Evolutionary conservation across 37 sponge, comb jelly and placozoan species (phyloP), one percentile per base, ranked within the genome.

Genomic region (Hormiphora californensis): DNA sequence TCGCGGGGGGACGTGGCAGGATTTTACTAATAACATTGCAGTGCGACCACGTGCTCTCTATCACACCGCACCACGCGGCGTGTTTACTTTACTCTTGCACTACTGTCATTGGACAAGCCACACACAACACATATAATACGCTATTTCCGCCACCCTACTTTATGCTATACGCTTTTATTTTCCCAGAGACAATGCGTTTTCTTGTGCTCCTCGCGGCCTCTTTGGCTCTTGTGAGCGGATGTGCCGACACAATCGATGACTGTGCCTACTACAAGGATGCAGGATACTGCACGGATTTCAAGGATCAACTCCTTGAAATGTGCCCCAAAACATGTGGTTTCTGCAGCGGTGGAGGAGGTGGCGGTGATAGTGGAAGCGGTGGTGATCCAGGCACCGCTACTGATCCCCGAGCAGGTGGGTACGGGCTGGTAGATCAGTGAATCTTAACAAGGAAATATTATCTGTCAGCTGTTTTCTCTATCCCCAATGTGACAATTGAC

Each of bases 191-290:
- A 19, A 57, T 57, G 61, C n/a, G 61, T 23, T 23, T 23, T 23
- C 27, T 57, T 5, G 61, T 57, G 61, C 61, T 57, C 30, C 27
- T 57, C 23, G 53, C 53, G 9, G 53, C 53, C 9, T 23, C 27
- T 21, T 30, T 57, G 4, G 61, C 61, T 21, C 61, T 57, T 23
- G 61, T 57, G n/a, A 21, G 61, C 3, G 61, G 61, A 57, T 57
- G 61, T 30, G n/a, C 61, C 23, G 61, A 57, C 61, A 57, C 61
- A 23, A 57, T 23, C 61, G 23, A 23, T 4, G 61, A 57, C n/a
- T 57, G 61, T 12, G n/a, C 17, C 61, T 57, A 57, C 61, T 57
- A 57, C 61, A 57, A 57, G 27, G 61, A 57, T 23, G 61, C 61
- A 5, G 61, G 61, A 12, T 57, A 57, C 27, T 57, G 61, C 27